phyloP scores from a whole-genome alignment of 2,888 invertebrate species.

The Drosophila dives region DNA sequence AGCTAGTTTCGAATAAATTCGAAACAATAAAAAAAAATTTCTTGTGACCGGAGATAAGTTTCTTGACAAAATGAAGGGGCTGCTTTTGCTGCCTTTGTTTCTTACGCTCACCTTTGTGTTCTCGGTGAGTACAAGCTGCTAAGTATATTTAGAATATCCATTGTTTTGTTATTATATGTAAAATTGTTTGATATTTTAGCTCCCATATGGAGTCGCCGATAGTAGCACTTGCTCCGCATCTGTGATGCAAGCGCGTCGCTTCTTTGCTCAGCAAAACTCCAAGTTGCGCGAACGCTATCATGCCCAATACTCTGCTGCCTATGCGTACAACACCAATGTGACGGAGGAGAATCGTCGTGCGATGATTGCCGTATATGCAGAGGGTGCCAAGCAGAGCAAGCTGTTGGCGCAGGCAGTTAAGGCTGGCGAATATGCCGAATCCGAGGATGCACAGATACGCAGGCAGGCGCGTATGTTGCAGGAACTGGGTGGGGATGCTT shows the following conservation, averaged over 20 bases:
- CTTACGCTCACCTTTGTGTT: conserved; percentile 8
- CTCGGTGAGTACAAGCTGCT: conserved; percentile 27
- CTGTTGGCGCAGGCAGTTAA: conserved; percentile 67
- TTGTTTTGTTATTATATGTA: neutral
- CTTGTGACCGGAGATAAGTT: neutral
- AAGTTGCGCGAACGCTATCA: conserved; percentile 87
- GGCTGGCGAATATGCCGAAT: conserved; percentile 89
- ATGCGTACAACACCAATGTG: conserved; percentile 90
- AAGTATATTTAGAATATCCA: neutral
- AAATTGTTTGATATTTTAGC: conserved; percentile 21
- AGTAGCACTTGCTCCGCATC: conserved; percentile 57
- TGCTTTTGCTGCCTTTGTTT: conserved; percentile 4
- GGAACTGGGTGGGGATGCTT: conserved; percentile 89
- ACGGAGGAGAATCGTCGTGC: conserved; percentile 89
- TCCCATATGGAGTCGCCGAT: conserved; percentile 30
- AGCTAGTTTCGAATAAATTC: conserved; percentile 24
- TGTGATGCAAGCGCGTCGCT: conserved; percentile 86
- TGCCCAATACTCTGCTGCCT: conserved; percentile 86
- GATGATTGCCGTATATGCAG: conserved; percentile 79
- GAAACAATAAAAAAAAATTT: conserved; percentile 9
- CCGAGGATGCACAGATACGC: conserved; percentile 88
- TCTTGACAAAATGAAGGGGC: conserved; percentile 19
- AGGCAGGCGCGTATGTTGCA: conserved; percentile 91
- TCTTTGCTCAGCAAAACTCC: conserved; percentile 87
- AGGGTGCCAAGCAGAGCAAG: conserved; percentile 81